Conservation (phyloP, 1,140 invertebrate genomes). For the Aphis gossypii region DNA sequence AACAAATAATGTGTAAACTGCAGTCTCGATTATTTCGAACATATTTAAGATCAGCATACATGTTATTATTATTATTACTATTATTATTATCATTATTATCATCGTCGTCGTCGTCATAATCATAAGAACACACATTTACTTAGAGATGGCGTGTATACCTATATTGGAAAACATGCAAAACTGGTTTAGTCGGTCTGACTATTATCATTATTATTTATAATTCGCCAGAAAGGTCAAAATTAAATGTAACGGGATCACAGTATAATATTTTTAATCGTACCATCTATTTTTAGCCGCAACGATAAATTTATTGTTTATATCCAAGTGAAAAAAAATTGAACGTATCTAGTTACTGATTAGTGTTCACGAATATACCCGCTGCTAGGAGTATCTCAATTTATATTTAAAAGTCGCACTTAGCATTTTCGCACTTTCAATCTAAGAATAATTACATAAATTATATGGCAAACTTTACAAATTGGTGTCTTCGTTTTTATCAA, state of each 20-base stretch:
- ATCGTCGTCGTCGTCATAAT: background rate
- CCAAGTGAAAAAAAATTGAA: background rate
- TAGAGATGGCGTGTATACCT: background rate
- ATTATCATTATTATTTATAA: conserved; percentile 22
- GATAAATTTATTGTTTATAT: conserved; percentile 13
- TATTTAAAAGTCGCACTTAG: background rate
- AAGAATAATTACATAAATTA: background rate
- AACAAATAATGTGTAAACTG: background rate
- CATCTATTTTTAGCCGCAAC: background rate
- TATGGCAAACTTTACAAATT: background rate
- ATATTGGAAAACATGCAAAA: conserved; percentile 35
- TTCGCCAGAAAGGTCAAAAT: conserved; percentile 41
- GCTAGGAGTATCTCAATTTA: background rate
- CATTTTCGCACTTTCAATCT: background rate
- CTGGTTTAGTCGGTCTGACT: conserved; percentile 31
- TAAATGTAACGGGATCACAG: conserved; percentile 48
- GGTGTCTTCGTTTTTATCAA: background rate
- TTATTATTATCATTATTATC: background rate
- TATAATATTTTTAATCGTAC: conserved; percentile 22
- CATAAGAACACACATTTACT: background rate
- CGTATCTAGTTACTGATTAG: background rate
- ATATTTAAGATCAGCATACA: background rate
- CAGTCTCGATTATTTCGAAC: background rate
- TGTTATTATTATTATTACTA: background rate
- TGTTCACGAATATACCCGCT: background rate